These are phyloP conservation scores for Paralinhomoeus sp. DNA, from an alignment of 2,888 invertebrate species.

Conservation along the genomic window DNA sequence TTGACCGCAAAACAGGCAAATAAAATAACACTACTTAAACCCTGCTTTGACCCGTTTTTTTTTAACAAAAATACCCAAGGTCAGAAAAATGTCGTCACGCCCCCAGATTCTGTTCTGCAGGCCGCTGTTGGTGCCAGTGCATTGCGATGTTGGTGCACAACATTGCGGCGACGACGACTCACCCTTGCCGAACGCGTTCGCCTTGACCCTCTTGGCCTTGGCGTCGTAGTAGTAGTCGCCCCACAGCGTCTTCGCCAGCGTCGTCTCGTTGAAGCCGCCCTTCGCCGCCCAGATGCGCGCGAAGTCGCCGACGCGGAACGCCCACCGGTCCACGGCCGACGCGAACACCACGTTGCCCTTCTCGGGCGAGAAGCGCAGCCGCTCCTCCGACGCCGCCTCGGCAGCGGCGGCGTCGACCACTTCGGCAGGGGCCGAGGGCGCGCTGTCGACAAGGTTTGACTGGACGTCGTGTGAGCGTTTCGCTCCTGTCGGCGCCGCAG, in stretches of 20 bases:
- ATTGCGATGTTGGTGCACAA: too few relatives aligned
- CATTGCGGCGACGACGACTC: constrained; percentile 33
- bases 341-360: constrained; percentile 77
- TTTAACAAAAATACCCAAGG: too few relatives aligned
- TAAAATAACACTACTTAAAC: too few relatives aligned
- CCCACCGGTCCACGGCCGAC: constrained; percentile 89
- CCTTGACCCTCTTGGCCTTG: constrained; percentile 56
- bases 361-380: constrained; percentile 73
- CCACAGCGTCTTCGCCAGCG: constrained; percentile 56
- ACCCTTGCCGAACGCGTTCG: constrained; percentile 65
- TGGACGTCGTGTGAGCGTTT: not conserved
- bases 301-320: constrained; percentile 52
- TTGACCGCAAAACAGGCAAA: too few relatives aligned
- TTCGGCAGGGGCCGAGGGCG: not conserved
- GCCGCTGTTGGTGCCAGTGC: too few relatives aligned
- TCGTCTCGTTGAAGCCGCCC: constrained; percentile 46
- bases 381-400: constrained; percentile 14
- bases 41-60: too few relatives aligned
- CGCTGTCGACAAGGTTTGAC: not conserved
- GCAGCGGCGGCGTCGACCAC: too few relatives aligned
- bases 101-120: too few relatives aligned
- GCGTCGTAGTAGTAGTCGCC: constrained; percentile 70
- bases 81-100: too few relatives aligned
- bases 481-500: too few relatives aligned
- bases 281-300: constrained; percentile 50